These are phyloP conservation scores for Periphyllus acericola DNA, from an alignment of 2,888 invertebrate genomes.

Conservation along the genomic window DNA sequence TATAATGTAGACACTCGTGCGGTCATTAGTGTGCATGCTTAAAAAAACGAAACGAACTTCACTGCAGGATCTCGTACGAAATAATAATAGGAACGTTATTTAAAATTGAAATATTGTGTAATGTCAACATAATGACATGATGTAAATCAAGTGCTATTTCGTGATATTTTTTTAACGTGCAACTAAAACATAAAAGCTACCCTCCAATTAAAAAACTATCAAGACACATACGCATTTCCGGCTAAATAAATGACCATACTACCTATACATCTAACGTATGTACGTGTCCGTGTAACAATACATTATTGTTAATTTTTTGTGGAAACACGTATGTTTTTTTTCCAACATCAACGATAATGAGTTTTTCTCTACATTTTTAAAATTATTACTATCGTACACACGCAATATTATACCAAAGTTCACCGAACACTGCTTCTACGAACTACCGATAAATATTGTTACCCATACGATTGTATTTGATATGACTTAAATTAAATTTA, in stretches of 20 bases:
- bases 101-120: constrained; percentile 38
- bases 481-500: no score
- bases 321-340: constrained; percentile 4
- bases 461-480: no score
- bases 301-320: constrained; percentile 42
- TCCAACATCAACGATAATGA: constrained; percentile 13
- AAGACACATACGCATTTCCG: constrained; percentile 57
- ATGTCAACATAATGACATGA: constrained; percentile 46
- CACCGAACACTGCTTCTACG: not conserved
- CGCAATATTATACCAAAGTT: not conserved
- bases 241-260: constrained; percentile 30
- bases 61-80: not conserved
- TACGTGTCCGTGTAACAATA: constrained; percentile 25
- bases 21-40: constrained; percentile 7
- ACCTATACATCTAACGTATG: not conserved
- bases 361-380: not conserved
- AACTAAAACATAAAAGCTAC: constrained; percentile 40
- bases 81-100: constrained; percentile 3
- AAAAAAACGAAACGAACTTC: constrained; percentile 3
- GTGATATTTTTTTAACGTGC: constrained; percentile 46
- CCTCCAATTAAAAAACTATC: constrained; percentile 58
- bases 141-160: constrained; percentile 46
- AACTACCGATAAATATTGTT: not conserved
- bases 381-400: not conserved
- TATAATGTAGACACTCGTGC: not conserved